Evolutionary conservation across 2,888 invertebrate genomes (phyloP), one percentile per base, ranked within the genome.

Genomic region (Trichacis sp.): DNA sequence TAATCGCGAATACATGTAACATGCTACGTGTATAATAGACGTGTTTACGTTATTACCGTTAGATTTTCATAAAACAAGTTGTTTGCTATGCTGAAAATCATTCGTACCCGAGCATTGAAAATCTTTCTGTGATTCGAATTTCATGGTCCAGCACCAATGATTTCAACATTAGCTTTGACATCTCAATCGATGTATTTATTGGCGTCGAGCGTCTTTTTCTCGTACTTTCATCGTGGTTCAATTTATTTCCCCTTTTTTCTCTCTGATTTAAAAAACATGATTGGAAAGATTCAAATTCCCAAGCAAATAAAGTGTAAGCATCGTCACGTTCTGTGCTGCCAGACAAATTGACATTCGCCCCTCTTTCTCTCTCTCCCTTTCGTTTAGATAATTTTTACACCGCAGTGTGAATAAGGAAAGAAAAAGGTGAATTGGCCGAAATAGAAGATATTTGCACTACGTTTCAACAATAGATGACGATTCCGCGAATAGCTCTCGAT

Each of bases 11-110:
- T 73, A 33, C n/a, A 33, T 33, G n/a, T 33, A 78, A 80, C 71
- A 63, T 72, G 71, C 77, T 79, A 81, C 72, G 77, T 73, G 53
- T 56, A 74, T 76, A 73, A 79, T 75, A 77, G 61, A 78, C 73
- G 69, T 77, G 73, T 73, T 78, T 77, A 68, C 70, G 73, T 76
- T 76, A 59, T 74, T 73, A 72, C 76, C 57, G 73, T 74, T 74
- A 73, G 70, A 71, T 69, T 72, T 75, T 70, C 76, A 76, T 76
- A 76, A 73, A 73, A 77, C 73, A 79, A 77, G 77, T 79, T 77
- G 77, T 78, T 79, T 75, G 61, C 70, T 15, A 1, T 49, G 11
- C 1, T 14, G 12, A 30, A 33, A 17, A 1, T 50, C n/a, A 5
- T 33, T 33, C 24, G 24, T 24, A 24, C 8, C 8, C 24, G 24